Base-by-base conservation (phyloP, 2,888 invertebrate species). In the Steinernema carpocapsae region DNA sequence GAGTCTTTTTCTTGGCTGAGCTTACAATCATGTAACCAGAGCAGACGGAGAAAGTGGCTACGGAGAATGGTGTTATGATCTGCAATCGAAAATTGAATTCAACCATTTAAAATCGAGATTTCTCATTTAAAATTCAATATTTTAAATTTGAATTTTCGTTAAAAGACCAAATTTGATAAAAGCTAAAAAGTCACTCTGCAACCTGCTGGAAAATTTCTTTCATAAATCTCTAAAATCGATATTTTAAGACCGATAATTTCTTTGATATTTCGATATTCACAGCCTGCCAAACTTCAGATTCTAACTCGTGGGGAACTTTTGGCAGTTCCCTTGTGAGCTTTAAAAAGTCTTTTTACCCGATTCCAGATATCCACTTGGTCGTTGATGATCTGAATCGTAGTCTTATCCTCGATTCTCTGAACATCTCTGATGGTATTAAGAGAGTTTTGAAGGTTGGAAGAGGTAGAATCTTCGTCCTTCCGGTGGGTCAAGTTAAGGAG, bases 351-450 rank as follows among this genome's bases (percentile, higher is more conserved):
- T 1, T 1, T 74, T 32, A 76, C 74, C 26, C 71, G 46, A 22
- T 46, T 77, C 77, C 77, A 77, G 19, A 74, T 70, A 45, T 77
- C 77, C 2, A 78, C 70, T 4, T 64, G 64, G n/a, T 64, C 64
- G 32, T 64, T 64, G 29, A 64, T 64, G 1, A 64, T 64, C 64
- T 29, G 22, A 14, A 64, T 32, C 17, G 64, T 64, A 2, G 64
- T 32, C 32, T 10, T 17, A n/a, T 32, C 32, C 37, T 64, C 32
- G 2, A 7, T 29, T 29, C 64, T 4, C 17, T 64, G 64, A 29
- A 64, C 32, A 29, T 64, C 64, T 2, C 29, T 22, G 14, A 64
- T 17, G 17, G 64, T 32, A 17, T 29, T 37, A 4, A 32, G 12
- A 4, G 64, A 19, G 14, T 48, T 48, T 14, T 17, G 17, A n/a